Evolutionary conservation across 1,140 invertebrate species (phyloP), one percentile per base, ranked within the genome.

Genomic region (Latrodectus geometricus): DNA sequence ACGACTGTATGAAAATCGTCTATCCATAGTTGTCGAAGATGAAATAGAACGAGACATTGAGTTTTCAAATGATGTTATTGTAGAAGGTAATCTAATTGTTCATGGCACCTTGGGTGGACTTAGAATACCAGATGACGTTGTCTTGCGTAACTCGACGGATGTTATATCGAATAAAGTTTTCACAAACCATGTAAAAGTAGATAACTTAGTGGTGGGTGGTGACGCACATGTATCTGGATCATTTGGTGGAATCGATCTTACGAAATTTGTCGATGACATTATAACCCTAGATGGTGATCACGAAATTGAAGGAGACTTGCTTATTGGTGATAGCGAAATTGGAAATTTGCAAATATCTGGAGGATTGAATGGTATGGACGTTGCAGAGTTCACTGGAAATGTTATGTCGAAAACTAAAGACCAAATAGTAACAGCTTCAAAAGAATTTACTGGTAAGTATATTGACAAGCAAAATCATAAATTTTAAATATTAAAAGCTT

Each of bases 391-490:
- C 20, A 74, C 87, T 23, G 83, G 23, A 11, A 88, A 88, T 65
- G 81, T 88, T 1, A 88, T 88, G 87, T 88, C 87, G 8, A 74
- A 81, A 35, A 83, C 87, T 4, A 83, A 79, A 73, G 17, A 35
- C 0, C 87, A 88, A 8, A 66, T 21, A 11, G 50, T 88, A n/a
- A 21, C 35, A 15, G 79, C 50, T 14, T 52, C 23, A 9, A 88
- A 88, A 21, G 48, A 66, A 8, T 83, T 88, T 35, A 66, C 15
- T n/a, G 80, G 85, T 74, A 80, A 65, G 20, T 61, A 17, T 17
- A 35, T 35, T 35, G 35, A 35, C 5, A 35, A 35, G 1, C 35
- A 35, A 35, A 35, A 35, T 35, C n/a, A n/a, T n/a, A n/a, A n/a
- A n/a, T n/a, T n/a, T n/a, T n/a, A n/a, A n/a, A n/a, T n/a, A n/a